Evolutionary conservation across 2,797 vertebrate species (phyloP).

Genomic region (Malurus leucopterus): DNA sequence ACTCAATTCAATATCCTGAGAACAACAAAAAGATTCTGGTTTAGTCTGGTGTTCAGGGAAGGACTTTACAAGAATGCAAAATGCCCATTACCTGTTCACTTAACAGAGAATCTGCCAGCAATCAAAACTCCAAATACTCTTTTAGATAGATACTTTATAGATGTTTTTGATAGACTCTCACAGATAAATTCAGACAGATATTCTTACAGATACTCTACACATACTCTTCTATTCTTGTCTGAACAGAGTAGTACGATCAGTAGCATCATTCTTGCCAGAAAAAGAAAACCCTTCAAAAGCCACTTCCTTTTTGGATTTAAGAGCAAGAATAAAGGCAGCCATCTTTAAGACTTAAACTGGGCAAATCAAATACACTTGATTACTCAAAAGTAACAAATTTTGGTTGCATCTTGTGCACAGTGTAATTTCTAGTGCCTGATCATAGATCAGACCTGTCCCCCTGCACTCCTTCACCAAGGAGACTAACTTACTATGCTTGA

Average conservation of each 20-base stretch:
- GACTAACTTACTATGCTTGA: not conserved
- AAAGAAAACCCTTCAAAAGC: not conserved
- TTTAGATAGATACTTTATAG: not conserved
- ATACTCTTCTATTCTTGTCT: not conserved
- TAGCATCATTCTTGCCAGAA: not conserved
- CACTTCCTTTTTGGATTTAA: not conserved
- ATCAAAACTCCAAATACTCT: not conserved
- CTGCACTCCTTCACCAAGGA: not conserved
- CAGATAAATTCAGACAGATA: not conserved
- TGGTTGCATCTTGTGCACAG: accelerated
- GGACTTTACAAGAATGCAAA: not conserved
- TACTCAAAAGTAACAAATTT: not conserved
- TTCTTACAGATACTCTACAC: not conserved
- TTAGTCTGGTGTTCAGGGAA: not conserved
- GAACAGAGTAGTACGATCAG: not conserved
- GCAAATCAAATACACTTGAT: not conserved
- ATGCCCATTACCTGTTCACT: not conserved
- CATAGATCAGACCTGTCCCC: not conserved
- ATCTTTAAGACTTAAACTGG: not conserved
- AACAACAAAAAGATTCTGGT: not conserved
- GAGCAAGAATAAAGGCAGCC: not conserved
- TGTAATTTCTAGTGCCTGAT: not conserved
- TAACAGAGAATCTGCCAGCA: not conserved
- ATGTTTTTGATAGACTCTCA: not conserved
- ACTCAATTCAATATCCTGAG: not conserved